Evolutionary conservation across 37 sponge, comb jelly and placozoan genomes (phyloP).

Genomic region (Theonella swinhoei): DNA sequence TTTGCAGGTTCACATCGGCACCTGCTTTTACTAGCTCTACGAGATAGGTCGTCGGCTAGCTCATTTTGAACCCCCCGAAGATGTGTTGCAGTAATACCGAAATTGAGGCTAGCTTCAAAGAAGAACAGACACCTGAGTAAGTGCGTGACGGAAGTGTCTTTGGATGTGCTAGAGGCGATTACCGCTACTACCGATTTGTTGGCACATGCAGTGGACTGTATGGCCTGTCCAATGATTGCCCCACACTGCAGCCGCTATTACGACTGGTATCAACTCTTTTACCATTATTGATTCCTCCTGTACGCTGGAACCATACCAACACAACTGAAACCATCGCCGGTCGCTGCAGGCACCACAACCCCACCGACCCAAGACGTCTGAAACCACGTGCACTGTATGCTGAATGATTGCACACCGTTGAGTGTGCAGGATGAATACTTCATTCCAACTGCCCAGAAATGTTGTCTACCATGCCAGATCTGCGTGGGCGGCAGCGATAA

Average conservation of each 20-base stretch:
- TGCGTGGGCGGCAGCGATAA: no score
- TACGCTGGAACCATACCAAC: no score
- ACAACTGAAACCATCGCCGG: slow-evolving; percentile 48
- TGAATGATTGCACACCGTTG: background rate
- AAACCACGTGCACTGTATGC: background rate
- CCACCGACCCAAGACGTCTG: slow-evolving; percentile 51
- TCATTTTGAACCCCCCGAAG: slow-evolving; percentile 40
- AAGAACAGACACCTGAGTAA: slow-evolving; percentile 55
- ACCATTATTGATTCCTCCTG: no score
- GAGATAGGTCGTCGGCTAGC: slow-evolving; percentile 36
- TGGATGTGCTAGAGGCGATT: slow-evolving; percentile 13
- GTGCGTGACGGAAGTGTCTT: slow-evolving; percentile 27
- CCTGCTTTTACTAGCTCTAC: no score
- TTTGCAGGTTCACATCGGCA: no score
- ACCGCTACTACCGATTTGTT: slow-evolving; percentile 62
- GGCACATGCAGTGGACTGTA: slow-evolving; percentile 12
- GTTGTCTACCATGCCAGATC: slow-evolving; percentile 49
- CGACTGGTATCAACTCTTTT: slow-evolving; percentile 47
- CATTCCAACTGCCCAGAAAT: slow-evolving; percentile 44
- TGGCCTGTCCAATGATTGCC: slow-evolving; percentile 4
- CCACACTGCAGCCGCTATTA: slow-evolving; percentile 40
- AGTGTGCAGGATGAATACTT: background rate
- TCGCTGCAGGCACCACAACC: no score
- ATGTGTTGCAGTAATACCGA: slow-evolving; percentile 28
- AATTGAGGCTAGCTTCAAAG: slow-evolving; percentile 12